phyloP scores from a whole-genome alignment of 2,888 invertebrate genomes.

The Andrena bicolor region DNA sequence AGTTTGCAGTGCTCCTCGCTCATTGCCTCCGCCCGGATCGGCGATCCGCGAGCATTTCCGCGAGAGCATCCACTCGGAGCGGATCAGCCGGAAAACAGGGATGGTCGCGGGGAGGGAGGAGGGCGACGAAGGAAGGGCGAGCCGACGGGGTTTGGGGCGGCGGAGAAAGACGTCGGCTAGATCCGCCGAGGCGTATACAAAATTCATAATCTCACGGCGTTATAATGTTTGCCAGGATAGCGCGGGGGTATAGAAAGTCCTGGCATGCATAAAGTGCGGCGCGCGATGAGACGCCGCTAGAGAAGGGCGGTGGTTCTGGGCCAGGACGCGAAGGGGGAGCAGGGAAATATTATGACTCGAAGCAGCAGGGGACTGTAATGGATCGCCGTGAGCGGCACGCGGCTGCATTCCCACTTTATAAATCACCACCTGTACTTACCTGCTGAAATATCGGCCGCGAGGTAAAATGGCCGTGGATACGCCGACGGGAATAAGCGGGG shows the following conservation, averaged over 20 bases:
- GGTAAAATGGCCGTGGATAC: conserved; percentile 57
- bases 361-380: conserved; percentile 74
- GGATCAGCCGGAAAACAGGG: conserved; percentile 28
- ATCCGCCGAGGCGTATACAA: conserved; percentile 73
- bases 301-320: conserved; percentile 12
- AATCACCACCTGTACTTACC: conserved; percentile 73
- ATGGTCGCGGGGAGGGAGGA: neutral
- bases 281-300: conserved; percentile 33
- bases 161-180: conserved; percentile 48
- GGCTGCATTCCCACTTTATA: conserved; percentile 75
- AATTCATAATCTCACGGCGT: conserved; percentile 80
- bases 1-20: neutral
- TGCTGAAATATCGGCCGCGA: conserved; percentile 70
- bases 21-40: conserved; percentile 22
- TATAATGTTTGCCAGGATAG: conserved; percentile 78
- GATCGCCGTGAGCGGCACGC: conserved; percentile 73
- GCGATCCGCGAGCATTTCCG: conserved; percentile 30
- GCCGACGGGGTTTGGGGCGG: neutral
- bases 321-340: conserved; percentile 19
- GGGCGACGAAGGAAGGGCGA: neutral
- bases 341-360: conserved; percentile 76
- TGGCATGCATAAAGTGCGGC: conserved; percentile 68
- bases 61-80: conserved; percentile 8
- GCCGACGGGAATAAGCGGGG: conserved; percentile 41
- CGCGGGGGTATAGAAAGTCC: conserved; percentile 63